Conservation (phyloP, 2,888 invertebrate species). For the Sesia apiformis region DNA sequence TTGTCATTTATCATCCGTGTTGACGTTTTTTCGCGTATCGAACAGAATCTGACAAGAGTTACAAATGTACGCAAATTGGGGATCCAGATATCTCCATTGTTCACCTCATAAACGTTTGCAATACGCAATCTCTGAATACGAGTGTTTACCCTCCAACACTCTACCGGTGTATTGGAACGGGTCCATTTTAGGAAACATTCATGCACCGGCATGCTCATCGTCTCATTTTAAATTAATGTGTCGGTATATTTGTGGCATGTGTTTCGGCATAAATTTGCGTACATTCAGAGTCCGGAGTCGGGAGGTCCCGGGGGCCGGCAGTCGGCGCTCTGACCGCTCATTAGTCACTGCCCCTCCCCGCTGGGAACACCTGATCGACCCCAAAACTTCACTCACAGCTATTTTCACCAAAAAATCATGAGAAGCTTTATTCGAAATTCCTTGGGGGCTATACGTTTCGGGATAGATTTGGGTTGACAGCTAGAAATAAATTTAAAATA, state of each 20-base stretch:
- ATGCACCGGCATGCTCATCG: too few relatives aligned
- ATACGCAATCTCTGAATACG: too few relatives aligned
- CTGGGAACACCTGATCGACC: constrained; percentile 33
- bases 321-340: constrained; percentile 43
- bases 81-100: constrained; percentile 8
- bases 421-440: constrained; percentile 20
- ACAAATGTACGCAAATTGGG: constrained; percentile 41
- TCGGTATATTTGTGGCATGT: constrained; percentile 7
- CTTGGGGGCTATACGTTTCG: background rate
- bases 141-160: too few relatives aligned
- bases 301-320: constrained; percentile 23
- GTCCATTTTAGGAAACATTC: too few relatives aligned
- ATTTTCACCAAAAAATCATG: constrained; percentile 31
- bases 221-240: constrained; percentile 5
- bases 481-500: too few relatives aligned
- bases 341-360: constrained; percentile 34
- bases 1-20: constrained; percentile 32
- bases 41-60: constrained; percentile 30
- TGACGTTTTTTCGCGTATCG: constrained; percentile 41
- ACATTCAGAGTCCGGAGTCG: constrained; percentile 17
- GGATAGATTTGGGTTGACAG: background rate
- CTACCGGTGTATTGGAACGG: too few relatives aligned
- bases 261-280: constrained; percentile 19
- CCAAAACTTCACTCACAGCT: constrained; percentile 25
- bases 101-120: too few relatives aligned